Conservation (phyloP, 2,888 invertebrate genomes). For the Cepaea hortensis region DNA sequence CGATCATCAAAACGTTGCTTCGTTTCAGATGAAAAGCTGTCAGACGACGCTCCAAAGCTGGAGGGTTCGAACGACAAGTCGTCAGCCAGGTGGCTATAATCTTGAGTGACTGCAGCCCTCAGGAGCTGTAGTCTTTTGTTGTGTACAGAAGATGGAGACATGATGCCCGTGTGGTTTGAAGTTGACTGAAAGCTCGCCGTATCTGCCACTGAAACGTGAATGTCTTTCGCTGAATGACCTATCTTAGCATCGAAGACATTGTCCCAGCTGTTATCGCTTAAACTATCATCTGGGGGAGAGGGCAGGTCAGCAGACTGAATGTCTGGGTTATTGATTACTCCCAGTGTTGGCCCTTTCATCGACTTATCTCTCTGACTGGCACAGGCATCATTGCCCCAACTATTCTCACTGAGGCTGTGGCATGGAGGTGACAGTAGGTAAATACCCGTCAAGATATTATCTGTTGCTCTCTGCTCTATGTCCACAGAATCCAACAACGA, state of each 20-base stretch:
- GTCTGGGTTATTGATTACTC: neutral
- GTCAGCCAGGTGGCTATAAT: neutral
- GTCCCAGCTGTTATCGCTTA: constrained; percentile 10
- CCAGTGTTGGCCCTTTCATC: neutral
- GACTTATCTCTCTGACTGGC: neutral
- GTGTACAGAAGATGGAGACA: no score
- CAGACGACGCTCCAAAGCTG: neutral
- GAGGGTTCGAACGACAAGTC: neutral
- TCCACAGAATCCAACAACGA: neutral
- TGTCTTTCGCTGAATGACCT: neutral
- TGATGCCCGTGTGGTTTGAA: neutral
- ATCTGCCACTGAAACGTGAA: neutral
- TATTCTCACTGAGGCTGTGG: no score
- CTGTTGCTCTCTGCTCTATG: neutral
- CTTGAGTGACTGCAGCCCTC: neutral
- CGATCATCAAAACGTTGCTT: neutral
- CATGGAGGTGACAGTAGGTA: no score
- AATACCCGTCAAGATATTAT: neutral
- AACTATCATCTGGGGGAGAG: constrained; percentile 31
- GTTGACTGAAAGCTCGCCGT: neutral
- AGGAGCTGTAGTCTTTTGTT: neutral
- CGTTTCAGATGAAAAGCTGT: neutral
- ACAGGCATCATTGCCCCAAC: no score
- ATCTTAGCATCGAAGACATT: neutral
- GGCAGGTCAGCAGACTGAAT: neutral